phyloP scores from a whole-genome alignment of 2,888 invertebrate species.

The Sympetrum striolatum region DNA sequence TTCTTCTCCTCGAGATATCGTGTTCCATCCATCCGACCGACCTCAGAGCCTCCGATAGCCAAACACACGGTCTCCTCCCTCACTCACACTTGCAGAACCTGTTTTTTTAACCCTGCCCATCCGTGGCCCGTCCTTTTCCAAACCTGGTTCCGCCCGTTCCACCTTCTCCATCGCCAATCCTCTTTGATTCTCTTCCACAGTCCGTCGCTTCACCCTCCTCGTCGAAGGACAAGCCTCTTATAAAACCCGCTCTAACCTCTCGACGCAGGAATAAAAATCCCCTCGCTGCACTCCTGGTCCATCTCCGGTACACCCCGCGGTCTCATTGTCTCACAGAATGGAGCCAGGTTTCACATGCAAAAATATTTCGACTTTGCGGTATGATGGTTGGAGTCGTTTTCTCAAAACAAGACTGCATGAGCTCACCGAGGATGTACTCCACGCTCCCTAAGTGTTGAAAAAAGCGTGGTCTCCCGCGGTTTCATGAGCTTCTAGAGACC shows the following conservation, averaged over 20 bases:
- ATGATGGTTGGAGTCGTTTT: neutral
- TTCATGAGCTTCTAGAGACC: neutral
- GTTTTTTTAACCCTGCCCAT: neutral
- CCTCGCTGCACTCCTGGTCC: neutral
- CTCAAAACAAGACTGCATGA: too few species aligned
- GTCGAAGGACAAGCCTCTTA: neutral
- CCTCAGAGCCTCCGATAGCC: neutral
- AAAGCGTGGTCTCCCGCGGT: too few species aligned
- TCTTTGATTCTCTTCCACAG: neutral
- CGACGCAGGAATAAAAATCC: neutral
- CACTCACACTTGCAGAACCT: neutral
- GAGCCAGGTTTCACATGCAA: neutral
- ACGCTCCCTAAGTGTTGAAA: too few species aligned
- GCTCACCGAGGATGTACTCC: too few species aligned
- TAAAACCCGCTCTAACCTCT: neutral
- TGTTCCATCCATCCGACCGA: neutral
- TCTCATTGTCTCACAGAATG: neutral
- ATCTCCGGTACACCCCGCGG: neutral
- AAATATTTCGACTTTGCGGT: neutral
- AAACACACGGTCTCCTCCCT: neutral
- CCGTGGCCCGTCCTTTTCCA: neutral
- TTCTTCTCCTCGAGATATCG: neutral
- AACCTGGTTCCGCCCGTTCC: neutral
- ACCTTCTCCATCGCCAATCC: neutral
- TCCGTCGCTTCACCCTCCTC: neutral